phyloP scores from a whole-genome alignment of 2,797 vertebrate species.

The Alcedo quadribrachys region DNA sequence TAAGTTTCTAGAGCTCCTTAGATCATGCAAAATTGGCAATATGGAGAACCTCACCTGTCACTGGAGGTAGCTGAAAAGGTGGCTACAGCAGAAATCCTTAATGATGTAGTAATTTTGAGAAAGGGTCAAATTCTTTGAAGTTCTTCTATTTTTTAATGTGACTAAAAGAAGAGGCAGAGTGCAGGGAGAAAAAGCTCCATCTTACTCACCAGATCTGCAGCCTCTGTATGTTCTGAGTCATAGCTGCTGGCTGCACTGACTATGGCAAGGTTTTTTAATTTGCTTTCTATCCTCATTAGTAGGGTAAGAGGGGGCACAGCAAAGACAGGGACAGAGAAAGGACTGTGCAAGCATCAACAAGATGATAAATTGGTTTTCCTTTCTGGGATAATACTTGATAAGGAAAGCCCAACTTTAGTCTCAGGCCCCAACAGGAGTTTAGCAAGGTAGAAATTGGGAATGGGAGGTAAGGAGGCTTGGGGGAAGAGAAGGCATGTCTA shows the following conservation, averaged over 20 bases:
- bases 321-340: neutral
- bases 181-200: neutral
- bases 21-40: neutral
- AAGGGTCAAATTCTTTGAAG: constrained; percentile 15
- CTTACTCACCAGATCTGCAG: constrained; percentile 27
- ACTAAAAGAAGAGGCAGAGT: neutral
- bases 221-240: constrained; percentile 46
- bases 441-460: neutral
- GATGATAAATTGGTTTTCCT: neutral
- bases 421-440: neutral
- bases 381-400: neutral
- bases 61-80: neutral
- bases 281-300: constrained; percentile 18
- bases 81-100: neutral
- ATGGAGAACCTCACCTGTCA: neutral
- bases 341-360: neutral
- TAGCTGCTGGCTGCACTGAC: constrained; percentile 38
- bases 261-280: constrained; percentile 12
- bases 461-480: neutral
- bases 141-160: neutral
- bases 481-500: neutral
- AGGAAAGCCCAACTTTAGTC: neutral
- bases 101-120: neutral
- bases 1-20: neutral
- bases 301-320: neutral